phyloP scores from a whole-genome alignment of 2,113 vertebrate species.

The Barnardius zonarius region DNA sequence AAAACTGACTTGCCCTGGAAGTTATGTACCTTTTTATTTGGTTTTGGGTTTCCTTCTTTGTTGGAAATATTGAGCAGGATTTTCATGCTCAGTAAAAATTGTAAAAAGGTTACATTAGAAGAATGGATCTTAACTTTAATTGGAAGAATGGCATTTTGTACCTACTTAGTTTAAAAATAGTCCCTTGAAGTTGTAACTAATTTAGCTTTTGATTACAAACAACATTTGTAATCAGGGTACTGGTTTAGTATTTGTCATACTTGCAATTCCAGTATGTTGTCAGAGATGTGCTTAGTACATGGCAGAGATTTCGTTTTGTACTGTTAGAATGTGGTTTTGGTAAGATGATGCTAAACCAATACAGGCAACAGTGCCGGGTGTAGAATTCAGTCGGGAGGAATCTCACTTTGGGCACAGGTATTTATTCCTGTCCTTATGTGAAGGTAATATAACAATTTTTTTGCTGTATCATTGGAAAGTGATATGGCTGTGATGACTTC shows the following conservation, averaged over 20 bases:
- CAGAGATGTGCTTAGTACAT: neutral
- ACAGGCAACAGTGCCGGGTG: neutral
- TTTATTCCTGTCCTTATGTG: neutral
- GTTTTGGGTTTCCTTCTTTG: neutral
- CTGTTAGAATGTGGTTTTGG: neutral
- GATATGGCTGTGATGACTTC: neutral
- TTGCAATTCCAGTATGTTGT: neutral
- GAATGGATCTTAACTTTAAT: neutral
- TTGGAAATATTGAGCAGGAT: neutral
- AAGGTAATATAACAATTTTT: neutral
- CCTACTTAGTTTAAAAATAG: neutral
- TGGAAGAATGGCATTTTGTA: neutral
- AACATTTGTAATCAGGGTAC: neutral
- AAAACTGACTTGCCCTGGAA: neutral
- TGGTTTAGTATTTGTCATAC: neutral
- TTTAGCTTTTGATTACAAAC: neutral
- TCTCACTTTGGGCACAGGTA: neutral
- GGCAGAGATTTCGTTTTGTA: neutral
- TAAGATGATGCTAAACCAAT: neutral
- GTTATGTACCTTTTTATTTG: neutral
- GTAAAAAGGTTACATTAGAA: neutral
- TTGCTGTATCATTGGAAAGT: neutral
- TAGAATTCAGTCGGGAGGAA: neutral
- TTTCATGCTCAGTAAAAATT: neutral
- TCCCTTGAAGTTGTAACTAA: neutral